Base-by-base conservation (phyloP, 2,888 invertebrate species). In the Drosophila falleni region DNA sequence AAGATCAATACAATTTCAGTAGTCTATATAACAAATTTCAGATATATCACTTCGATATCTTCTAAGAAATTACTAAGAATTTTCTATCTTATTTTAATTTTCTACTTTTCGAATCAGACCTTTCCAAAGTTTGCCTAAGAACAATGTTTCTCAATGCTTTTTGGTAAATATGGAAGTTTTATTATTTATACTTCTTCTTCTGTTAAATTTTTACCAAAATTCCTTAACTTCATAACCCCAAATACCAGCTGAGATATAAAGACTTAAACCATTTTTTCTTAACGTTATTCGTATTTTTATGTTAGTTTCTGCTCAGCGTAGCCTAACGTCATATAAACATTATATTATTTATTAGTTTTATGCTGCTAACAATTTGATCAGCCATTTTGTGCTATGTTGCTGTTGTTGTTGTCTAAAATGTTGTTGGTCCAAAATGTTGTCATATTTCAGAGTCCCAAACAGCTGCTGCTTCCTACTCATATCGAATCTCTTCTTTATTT, bases 351-450 rank as follows among this genome's bases (percentile, higher is more conserved):
- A 77, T 42, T 50, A 46, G 33, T 65, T 46, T 35, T 46, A 42
- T 29, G 54, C 44, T 49, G 39, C 49, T 41, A 42, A 54, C 23
- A 56, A 62, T 56, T 71, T 71, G 42, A 71, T 71, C 76, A 62
- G 65, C 10, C 13, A 42, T 46, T 62, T 46, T 13, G 16, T 13
- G 13, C 31, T 16, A 19, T n/a, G 5, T 33, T 29, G 26, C 15
- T 53, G 13, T 35, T 31, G 8, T 19, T 19, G 19, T 37, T 9
- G 4, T 23, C n/a, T n/a, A n/a, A n/a, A n/a, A n/a, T 35, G 31
- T 44, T 61, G 31, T 15, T 33, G 42, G 51, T 19, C 44, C n/a
- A 60, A 68, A 62, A 55, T 60, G 60, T 81, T 68, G 75, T 74
- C 63, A 56, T 74, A 63, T 63, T 76, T 76, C 46, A 54, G 66